Percentiles rank a stretch among this genome's conserved stretches.
These are phyloP conservation scores for Trichopoda pennipes DNA, from an alignment of 2,888 invertebrate species.

Conservation along the genomic window DNA sequence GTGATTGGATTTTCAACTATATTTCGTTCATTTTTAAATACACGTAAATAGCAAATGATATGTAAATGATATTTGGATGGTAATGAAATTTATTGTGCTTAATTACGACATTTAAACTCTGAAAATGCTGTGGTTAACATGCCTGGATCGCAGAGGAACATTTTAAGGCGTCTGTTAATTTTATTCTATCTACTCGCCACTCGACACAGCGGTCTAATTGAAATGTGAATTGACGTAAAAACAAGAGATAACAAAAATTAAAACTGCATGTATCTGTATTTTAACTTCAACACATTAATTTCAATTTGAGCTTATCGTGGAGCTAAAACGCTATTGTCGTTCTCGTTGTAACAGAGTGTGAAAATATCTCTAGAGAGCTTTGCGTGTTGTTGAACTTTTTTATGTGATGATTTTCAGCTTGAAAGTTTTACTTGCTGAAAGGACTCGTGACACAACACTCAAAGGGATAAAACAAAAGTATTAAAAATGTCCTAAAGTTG, in stretches of 20 bases:
- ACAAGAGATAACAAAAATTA: conserved; percentile 43
- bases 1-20: conserved; percentile 14
- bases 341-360: conserved; percentile 45
- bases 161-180: conserved; percentile 48
- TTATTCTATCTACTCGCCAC: conserved; percentile 57
- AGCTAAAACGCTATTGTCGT: conserved; percentile 29
- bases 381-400: conserved; percentile 65
- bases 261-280: conserved; percentile 48
- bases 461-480: conserved; percentile 75
- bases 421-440: conserved; percentile 54
- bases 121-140: conserved; percentile 57
- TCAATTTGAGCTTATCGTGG: conserved; percentile 62
- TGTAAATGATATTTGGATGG: conserved; percentile 64
- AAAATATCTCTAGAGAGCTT: conserved; percentile 64
- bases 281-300: conserved; percentile 64
- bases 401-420: conserved; percentile 48
- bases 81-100: conserved; percentile 64
- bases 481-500: conserved; percentile 80
- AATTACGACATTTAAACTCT: conserved; percentile 63
- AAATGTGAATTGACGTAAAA: conserved; percentile 58
- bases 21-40: conserved; percentile 1
- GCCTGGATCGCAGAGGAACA: conserved; percentile 29
- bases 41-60: conserved; percentile 59
- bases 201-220: conserved; percentile 63
- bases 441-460: conserved; percentile 68